These are phyloP conservation scores for Tupiocoris notatus DNA, from an alignment of 2,888 invertebrate species.

Conservation along the genomic window DNA sequence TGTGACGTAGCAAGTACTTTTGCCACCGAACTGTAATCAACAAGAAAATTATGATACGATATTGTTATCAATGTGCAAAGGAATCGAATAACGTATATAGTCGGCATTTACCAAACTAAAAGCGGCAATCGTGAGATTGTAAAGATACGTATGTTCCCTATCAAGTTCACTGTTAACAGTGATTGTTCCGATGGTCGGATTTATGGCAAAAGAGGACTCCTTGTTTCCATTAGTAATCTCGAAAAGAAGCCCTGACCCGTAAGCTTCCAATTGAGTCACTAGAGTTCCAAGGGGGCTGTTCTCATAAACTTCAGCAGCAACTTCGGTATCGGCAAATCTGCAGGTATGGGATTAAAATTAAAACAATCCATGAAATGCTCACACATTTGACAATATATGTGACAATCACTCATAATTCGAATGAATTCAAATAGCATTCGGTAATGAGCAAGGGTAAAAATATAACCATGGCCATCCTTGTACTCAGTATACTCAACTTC, in stretches of 20 bases:
- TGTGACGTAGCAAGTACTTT: conserved; percentile 64
- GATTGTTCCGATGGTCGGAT: conserved; percentile 85
- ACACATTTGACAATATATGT: too few relatives aligned
- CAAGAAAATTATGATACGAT: not conserved
- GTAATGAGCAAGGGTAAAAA: too few relatives aligned
- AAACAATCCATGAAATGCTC: too few relatives aligned
- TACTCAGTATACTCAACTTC: too few relatives aligned
- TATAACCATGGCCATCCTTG: too few relatives aligned
- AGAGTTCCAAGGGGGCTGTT: conserved; percentile 76
- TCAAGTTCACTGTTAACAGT: conserved; percentile 74
- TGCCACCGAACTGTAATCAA: conserved; percentile 61
- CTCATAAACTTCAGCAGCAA: conserved; percentile 74
- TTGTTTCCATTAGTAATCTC: conserved; percentile 71
- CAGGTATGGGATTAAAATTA: too few relatives aligned
- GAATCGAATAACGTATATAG: too few relatives aligned
- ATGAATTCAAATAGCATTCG: too few relatives aligned
- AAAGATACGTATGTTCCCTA: conserved; percentile 71
- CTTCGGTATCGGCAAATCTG: conserved; percentile 54
- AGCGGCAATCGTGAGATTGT: conserved; percentile 79
- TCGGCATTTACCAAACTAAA: conserved; percentile 86
- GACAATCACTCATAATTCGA: too few relatives aligned
- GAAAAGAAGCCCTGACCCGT: conserved; percentile 76
- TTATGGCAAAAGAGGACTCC: conserved; percentile 72
- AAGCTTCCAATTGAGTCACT: conserved; percentile 75
- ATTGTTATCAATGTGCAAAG: not conserved